A percentile compares a stretch with the other conserved stretches of the same genome.
Conservation (phyloP, 2,888 invertebrate genomes). For the Pemphredon lugubris region DNA sequence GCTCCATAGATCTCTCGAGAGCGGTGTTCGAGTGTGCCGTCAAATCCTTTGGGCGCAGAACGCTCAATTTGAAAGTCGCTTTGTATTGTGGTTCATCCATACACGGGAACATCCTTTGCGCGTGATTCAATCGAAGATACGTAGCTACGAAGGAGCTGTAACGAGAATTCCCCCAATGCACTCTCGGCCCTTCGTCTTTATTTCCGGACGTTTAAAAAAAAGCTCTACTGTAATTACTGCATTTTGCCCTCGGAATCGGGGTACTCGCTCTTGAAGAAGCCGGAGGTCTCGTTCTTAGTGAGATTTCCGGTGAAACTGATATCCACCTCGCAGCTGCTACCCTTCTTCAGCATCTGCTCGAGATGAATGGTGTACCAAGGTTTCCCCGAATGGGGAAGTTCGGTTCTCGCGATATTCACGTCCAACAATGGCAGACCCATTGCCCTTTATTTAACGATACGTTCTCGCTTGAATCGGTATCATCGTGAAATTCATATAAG, state of each 20-base stretch:
- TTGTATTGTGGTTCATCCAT: constrained; percentile 91
- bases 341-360: constrained; percentile 83
- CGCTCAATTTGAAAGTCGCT: constrained; percentile 86
- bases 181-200: background rate
- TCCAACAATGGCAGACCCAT: constrained; percentile 33
- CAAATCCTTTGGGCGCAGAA: constrained; percentile 84
- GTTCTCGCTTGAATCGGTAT: background rate
- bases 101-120: constrained; percentile 90
- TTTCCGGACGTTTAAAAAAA: background rate
- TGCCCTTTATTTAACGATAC: constrained; percentile 22
- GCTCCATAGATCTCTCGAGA: constrained; percentile 83
- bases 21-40: constrained; percentile 85
- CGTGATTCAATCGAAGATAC: constrained; percentile 87
- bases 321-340: constrained; percentile 84
- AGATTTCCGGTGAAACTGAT: constrained; percentile 86
- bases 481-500: background rate
- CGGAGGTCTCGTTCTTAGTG: constrained; percentile 85
- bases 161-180: background rate
- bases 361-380: constrained; percentile 81
- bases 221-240: constrained; percentile 76
- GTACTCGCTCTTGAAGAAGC: constrained; percentile 87
- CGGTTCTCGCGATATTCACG: constrained; percentile 46
- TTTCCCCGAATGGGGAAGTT: constrained; percentile 9
- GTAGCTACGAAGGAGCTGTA: constrained; percentile 85
- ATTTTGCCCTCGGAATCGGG: constrained; percentile 80